Base-by-base conservation (phyloP, 30 jellyfish, hydroid and myxozoan species). In the Euphysa ruthae region DNA sequence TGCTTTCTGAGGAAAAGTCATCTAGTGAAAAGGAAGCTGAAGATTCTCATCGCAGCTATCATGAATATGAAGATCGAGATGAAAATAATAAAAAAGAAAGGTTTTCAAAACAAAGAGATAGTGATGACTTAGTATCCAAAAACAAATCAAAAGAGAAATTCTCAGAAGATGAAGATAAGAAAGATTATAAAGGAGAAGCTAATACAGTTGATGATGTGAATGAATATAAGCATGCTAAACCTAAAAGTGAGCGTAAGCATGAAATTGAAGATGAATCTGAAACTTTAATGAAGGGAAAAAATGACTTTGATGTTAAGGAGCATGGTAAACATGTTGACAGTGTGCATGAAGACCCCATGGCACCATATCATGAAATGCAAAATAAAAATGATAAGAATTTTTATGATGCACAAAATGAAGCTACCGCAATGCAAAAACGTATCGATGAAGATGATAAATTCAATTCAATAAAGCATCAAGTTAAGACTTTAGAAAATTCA, bases 271-370 rank as follows among this genome's bases (percentile, higher is more conserved):
- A n/a, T n/a, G n/a, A n/a, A n/a, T n/a, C n/a, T n/a, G n/a, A n/a
- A n/a, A n/a, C n/a, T n/a, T n/a, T n/a, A n/a, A n/a, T n/a, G n/a
- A n/a, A n/a, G n/a, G n/a, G n/a, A n/a, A n/a, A n/a, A n/a, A n/a
- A n/a, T n/a, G n/a, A n/a, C n/a, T n/a, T n/a, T n/a, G n/a, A n/a
- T n/a, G n/a, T n/a, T n/a, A n/a, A n/a, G n/a, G 60, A 46, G 2
- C 60, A 46, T 46, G 18, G 18, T 2, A 46, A 46, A 8, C 18
- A 46, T 46, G 60, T 46, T 4, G 60, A 46, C 22, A 63, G 46
- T 26, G 13, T 63, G 24, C 77, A 63, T 35, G 77, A 63, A 44
- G 77, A 63, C 31, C 29, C 62, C 1, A 63, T 35, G 77, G 77
- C 42, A 19, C 77, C 77, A 2, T 44, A 16, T 15, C 42, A 63